phyloP scores from a whole-genome alignment of 1,140 invertebrate genomes.

The Drosophila lini region DNA sequence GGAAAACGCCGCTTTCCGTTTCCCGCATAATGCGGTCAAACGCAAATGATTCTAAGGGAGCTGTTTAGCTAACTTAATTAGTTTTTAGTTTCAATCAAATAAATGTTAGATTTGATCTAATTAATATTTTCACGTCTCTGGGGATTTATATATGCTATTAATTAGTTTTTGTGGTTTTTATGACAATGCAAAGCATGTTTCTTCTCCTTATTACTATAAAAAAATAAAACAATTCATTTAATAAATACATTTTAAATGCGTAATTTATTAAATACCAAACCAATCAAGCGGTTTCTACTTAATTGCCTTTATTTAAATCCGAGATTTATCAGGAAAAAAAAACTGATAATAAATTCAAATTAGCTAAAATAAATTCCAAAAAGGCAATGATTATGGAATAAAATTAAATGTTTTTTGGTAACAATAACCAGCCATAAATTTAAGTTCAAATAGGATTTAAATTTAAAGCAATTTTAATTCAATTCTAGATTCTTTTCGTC shows the following conservation, averaged over 20 bases:
- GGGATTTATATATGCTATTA: background rate
- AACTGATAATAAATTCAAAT: conserved; percentile 11
- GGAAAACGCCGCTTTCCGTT: background rate
- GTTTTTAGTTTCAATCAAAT: conserved; percentile 33
- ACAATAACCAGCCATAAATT: background rate
- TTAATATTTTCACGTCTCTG: conserved; percentile 1
- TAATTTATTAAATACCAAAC: background rate
- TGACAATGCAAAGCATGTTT: too few species aligned
- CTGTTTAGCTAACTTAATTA: conserved; percentile 24
- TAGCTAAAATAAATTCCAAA: background rate
- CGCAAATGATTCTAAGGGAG: conserved; percentile 8
- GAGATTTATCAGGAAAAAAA: background rate
- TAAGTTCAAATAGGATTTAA: background rate
- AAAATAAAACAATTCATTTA: background rate
- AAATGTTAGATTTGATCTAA: background rate
- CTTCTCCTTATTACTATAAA: background rate
- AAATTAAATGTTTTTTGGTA: background rate
- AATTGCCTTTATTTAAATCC: conserved; percentile 4
- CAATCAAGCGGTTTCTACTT: background rate
- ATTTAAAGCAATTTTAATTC: background rate
- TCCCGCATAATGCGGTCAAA: conserved; percentile 30
- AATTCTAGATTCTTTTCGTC: too few species aligned
- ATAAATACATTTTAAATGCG: background rate
- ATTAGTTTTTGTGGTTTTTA: background rate
- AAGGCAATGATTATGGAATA: background rate